phyloP scores from a whole-genome alignment of 1,140 invertebrate genomes.

The Monomorium pharaonis region DNA sequence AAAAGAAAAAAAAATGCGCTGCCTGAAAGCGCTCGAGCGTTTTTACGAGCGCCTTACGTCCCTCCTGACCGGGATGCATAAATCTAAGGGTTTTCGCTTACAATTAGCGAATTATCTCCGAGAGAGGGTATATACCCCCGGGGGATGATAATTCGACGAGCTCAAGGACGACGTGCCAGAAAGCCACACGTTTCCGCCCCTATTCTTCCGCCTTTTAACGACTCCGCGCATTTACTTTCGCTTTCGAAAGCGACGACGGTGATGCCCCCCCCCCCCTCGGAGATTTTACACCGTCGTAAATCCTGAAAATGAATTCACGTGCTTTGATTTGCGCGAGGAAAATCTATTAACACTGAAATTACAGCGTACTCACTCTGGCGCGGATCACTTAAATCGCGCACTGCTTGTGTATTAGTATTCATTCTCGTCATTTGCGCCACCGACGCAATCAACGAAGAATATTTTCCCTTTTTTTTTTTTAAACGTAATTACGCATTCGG shows the following conservation, averaged over 20 bases:
- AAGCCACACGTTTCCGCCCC: not conserved
- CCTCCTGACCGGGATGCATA: not conserved
- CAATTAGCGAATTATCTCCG: not conserved
- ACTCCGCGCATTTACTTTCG: not conserved
- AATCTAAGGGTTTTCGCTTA: not conserved
- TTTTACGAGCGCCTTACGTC: not conserved
- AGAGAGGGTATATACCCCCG: not conserved
- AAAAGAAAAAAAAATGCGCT: slow-evolving; percentile 24
- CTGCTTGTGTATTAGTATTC: not conserved
- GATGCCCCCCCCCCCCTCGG: not conserved
- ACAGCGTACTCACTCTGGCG: not conserved
- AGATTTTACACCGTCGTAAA: slow-evolving; percentile 28
- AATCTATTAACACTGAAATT: slow-evolving; percentile 34
- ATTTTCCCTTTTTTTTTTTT: not conserved
- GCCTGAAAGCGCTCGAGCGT: not conserved
- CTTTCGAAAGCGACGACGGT: slow-evolving; percentile 1
- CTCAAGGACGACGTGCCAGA: not conserved
- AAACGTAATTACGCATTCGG: not conserved
- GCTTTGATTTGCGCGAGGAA: slow-evolving; percentile 1
- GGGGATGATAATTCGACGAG: not conserved
- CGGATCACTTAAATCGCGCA: slow-evolving; percentile 12
- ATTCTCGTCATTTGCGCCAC: not conserved
- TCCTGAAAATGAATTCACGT: not conserved
- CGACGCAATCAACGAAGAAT: slow-evolving; percentile 1
- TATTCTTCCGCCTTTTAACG: not conserved